A percentile compares a stretch with the other conserved stretches of the same genome.
These are phyloP conservation scores for Plagodis dolabraria DNA, from an alignment of 2,888 invertebrate genomes.

Conservation along the genomic window DNA sequence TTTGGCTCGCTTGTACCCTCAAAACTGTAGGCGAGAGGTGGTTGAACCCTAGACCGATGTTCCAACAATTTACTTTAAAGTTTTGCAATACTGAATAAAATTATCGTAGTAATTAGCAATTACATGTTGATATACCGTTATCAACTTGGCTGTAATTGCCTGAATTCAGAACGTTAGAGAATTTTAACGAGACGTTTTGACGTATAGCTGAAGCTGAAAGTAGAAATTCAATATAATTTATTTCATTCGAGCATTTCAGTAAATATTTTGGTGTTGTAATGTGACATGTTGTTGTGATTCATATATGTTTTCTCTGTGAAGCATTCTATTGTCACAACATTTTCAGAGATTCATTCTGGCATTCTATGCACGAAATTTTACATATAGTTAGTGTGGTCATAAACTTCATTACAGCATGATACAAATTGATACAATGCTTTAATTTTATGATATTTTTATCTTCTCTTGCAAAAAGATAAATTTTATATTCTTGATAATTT, in stretches of 20 bases:
- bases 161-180: conserved; percentile 21
- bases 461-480: conserved; percentile 13
- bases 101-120: conserved; percentile 32
- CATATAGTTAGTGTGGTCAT: too few relatives aligned
- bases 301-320: too few relatives aligned
- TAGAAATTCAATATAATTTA: neutral
- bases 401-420: too few relatives aligned
- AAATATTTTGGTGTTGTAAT: too few relatives aligned
- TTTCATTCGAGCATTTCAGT: neutral
- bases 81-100: conserved; percentile 29
- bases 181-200: conserved; percentile 23
- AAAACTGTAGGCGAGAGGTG: conserved; percentile 61
- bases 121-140: conserved; percentile 20
- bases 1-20: conserved; percentile 51
- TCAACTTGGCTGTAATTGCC: conserved; percentile 17
- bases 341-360: too few relatives aligned
- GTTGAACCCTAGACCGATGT: conserved; percentile 48
- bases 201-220: conserved; percentile 18
- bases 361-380: too few relatives aligned
- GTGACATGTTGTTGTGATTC: too few relatives aligned
- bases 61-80: conserved; percentile 28
- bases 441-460: neutral
- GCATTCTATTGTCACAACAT: too few relatives aligned
- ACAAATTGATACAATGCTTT: too few relatives aligned
- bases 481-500: conserved; percentile 10